phyloP scores from a whole-genome alignment of 1,140 invertebrate genomes.

The Drosophila littoralis region DNA sequence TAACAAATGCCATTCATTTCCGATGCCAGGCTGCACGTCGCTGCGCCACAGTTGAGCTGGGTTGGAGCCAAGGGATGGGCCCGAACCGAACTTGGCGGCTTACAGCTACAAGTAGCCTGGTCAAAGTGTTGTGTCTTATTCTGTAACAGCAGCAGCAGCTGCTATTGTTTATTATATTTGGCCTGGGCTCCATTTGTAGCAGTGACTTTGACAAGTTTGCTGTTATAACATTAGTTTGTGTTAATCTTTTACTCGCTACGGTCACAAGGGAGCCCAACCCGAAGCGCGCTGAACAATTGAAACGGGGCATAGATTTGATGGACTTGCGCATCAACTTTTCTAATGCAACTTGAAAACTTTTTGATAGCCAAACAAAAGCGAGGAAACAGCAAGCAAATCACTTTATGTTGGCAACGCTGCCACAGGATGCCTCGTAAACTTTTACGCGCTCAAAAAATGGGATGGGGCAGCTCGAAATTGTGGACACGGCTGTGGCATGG shows the following conservation, averaged over 20 bases:
- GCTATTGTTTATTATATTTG: conserved; percentile 59
- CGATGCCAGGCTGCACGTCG: conserved; percentile 62
- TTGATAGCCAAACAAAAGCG: conserved; percentile 65
- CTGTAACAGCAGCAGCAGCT: conserved; percentile 36
- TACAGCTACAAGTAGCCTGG: conserved; percentile 12
- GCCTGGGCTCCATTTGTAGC: conserved; percentile 33
- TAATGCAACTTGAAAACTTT: conserved; percentile 80
- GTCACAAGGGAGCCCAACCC: conserved; percentile 53
- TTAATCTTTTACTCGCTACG: conserved; percentile 69
- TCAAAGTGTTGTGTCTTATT: conserved; percentile 43
- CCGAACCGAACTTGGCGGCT: not conserved
- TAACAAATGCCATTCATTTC: conserved; percentile 79
- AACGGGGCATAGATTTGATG: conserved; percentile 59
- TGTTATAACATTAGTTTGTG: conserved; percentile 69
- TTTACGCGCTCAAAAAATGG: conserved; percentile 65
- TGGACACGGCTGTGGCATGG: too few species aligned
- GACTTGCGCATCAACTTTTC: conserved; percentile 51
- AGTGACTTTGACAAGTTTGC: conserved; percentile 80
- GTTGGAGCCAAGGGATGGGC: not conserved
- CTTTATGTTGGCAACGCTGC: conserved; percentile 59
- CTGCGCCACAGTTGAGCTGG: conserved; percentile 51
- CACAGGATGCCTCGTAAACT: conserved; percentile 76
- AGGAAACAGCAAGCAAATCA: conserved; percentile 65
- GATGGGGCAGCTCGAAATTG: not conserved
- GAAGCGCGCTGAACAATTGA: conserved; percentile 32